Evolutionary conservation across 1,140 invertebrate genomes (phyloP), one percentile per base, ranked within the genome.

Genomic region (Microplitis mediator): DNA sequence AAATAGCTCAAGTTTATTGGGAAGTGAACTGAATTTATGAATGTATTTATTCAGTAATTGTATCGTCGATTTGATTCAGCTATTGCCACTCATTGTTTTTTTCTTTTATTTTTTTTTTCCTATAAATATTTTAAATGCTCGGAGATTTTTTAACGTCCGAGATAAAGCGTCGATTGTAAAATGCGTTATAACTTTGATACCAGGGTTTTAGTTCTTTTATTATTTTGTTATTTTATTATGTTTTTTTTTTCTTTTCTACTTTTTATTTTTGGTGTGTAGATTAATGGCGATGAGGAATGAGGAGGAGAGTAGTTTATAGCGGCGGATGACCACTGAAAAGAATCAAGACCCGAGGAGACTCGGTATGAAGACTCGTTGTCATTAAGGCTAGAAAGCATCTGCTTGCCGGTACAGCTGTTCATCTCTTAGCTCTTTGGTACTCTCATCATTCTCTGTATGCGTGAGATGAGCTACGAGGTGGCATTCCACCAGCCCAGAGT

Each of bases 401-500:
- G 67, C 36, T 45, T 45, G 39, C 23, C 14, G 16, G 32, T 70
- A 60, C 68, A 70, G 68, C 56, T 70, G 68, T 70, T 71, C 39
- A 64, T 71, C 60, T 62, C 61, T 23, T 23, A 50, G 16, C 56
- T 52, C 45, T 52, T 58, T 56, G 35, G 54, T 32, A 52, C 50
- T 34, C 34, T 11, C 39, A 58, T 63, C 31, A 51, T 64, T 16
- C 62, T 64, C 50, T 58, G 52, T 58, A 72, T 51, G 63, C 70
- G 70, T 66, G 70, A 72, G 63, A 72, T 72, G 70, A 72, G 70
- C 16, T 72, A 72, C 51, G 63, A 66, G 68, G 52, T 60, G 34
- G 62, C 58, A 61, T 61, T 62, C 62, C 60, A 64, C 39, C 39
- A 36, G 5, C 45, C 66, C 63, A 67, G 64, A 63, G 68, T 54